phyloP scores from a whole-genome alignment of 2,888 invertebrate genomes.

The Eristalinus sepulchralis region DNA sequence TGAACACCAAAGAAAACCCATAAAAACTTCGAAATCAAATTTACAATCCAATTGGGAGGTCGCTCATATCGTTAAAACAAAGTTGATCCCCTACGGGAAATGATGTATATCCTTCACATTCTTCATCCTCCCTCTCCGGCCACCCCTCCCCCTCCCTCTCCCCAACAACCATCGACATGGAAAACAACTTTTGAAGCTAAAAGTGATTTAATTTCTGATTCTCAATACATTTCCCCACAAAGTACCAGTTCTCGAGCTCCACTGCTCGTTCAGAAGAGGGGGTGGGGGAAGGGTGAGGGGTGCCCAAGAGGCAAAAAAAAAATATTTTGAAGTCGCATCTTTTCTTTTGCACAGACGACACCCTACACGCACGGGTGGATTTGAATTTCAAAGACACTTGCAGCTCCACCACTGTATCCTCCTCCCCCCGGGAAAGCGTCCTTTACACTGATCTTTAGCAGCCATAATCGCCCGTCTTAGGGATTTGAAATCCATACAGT shows the following conservation, averaged over 20 bases:
- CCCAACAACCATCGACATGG: not conserved
- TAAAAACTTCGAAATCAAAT: constrained; percentile 12
- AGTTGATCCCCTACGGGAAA: constrained; percentile 6
- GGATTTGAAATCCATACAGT: not conserved
- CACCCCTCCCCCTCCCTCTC: not conserved
- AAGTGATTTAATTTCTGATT: constrained; percentile 51
- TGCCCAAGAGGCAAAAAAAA: not conserved
- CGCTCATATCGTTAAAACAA: constrained; percentile 26
- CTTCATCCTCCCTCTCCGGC: too few species aligned
- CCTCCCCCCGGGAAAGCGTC: not conserved
- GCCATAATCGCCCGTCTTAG: not conserved
- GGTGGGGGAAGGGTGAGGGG: not conserved
- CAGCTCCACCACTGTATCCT: not conserved
- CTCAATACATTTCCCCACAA: constrained; percentile 15
- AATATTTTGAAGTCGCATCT: not conserved
- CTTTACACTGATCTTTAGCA: not conserved
- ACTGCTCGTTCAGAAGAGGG: too few species aligned
- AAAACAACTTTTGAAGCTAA: constrained; percentile 21
- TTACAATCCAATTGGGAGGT: constrained; percentile 10
- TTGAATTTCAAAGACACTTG: constrained; percentile 12
- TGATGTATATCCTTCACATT: not conserved
- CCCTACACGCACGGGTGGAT: not conserved
- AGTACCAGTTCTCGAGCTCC: not conserved
- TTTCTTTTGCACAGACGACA: not conserved
- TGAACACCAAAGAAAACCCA: not conserved